Evolutionary conservation across 1,140 invertebrate genomes (phyloP), one percentile per base, ranked within the genome.

Genomic region (Sipha flava): DNA sequence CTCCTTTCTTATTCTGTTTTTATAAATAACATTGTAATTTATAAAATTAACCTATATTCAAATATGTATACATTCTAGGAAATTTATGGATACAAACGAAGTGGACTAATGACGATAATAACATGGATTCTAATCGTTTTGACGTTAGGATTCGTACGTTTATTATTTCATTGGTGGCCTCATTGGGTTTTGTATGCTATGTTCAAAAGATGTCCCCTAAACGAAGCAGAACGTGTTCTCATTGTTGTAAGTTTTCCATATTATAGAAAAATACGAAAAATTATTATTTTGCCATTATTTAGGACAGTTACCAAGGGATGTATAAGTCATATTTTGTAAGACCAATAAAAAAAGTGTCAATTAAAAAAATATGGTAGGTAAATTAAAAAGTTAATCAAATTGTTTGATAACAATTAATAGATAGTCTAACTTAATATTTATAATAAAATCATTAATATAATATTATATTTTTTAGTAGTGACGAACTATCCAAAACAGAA

Each of bases 111-210:
- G 81, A 88, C 86, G 1, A 81, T 87, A 23, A 14, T 91, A 1
- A 91, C 89, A 37, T 92, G 89, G 87, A 72, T 90, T 1, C 85
- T 88, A 7, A 91, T 91, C 70, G 82, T 92, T 6, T 62, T 94
- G 9, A 92, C 91, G 14, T 86, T 88, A n/a, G 95, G 95, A 34
- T 83, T 94, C 7, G 85, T 96, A 6, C 88, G 93, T 43, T 87
- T 97, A 45, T 84, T 96, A 47, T 92, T 95, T 85, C 93, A 96
- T 85, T 97, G 95, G 95, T 92, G 90, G 85, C 94, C 94, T 1
- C 90, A 90, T 73, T 90, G 92, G 86, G 88, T 91, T 82, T 86
- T 97, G 26, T 90, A 92, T 77, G 88, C 90, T 1, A 95, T 93
- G 2, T 91, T 93, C 83, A 85, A 85, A 37, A 87, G 87, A 81